These are phyloP conservation scores for Eleginops maclovinus DNA, from an alignment of 2,113 vertebrate species.

Conservation along the genomic window DNA sequence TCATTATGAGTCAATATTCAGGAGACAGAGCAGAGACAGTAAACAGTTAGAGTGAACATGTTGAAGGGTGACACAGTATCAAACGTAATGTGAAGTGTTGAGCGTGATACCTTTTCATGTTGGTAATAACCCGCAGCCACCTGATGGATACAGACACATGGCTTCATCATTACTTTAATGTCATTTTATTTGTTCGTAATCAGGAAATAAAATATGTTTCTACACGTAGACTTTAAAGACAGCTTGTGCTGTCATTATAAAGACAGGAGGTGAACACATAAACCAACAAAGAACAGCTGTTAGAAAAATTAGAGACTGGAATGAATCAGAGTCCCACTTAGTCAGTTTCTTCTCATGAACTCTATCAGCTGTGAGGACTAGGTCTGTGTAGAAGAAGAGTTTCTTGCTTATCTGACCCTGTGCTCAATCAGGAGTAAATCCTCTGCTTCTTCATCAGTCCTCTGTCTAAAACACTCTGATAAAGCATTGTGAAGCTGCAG, in stretches of 20 bases:
- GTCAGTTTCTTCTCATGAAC: background rate
- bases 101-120: background rate
- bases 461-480: background rate
- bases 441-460: background rate
- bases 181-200: background rate
- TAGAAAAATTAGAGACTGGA: background rate
- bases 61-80: background rate
- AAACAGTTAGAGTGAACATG: too few relatives aligned
- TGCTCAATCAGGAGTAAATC: too few relatives aligned
- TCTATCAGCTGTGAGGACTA: too few relatives aligned
- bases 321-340: background rate
- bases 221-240: background rate
- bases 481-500: background rate
- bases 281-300: background rate
- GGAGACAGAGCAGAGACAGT: too few relatives aligned
- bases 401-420: background rate
- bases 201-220: background rate
- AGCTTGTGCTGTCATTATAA: background rate
- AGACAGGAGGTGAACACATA: background rate
- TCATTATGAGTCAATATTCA: too few relatives aligned
- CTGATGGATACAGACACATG: background rate
- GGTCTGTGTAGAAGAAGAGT: background rate
- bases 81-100: background rate
- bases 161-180: background rate
- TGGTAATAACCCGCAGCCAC: background rate